Conservation (phyloP, 2,797 vertebrate species). For the Phyllotis vaccarum region DNA sequence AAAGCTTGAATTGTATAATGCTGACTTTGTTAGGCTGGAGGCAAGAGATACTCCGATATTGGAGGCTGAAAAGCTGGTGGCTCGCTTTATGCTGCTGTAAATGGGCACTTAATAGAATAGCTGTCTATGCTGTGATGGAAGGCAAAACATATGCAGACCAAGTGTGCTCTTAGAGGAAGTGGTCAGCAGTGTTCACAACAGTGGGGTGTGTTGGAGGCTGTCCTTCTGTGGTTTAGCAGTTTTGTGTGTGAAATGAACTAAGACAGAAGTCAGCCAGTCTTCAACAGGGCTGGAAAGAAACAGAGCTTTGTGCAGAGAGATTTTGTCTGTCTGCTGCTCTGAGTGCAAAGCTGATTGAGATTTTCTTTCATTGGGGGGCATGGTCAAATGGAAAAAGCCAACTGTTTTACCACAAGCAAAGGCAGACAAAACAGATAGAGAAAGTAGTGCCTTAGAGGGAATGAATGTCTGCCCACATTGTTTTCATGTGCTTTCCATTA, state of each 20-base stretch:
- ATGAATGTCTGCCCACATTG: neutral
- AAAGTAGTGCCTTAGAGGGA: slow-evolving; percentile 1
- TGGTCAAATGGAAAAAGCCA: slow-evolving; percentile 39
- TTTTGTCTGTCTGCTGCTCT: slow-evolving; percentile 13
- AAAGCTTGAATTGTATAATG: neutral
- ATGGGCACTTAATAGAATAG: neutral
- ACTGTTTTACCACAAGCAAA: slow-evolving; percentile 22
- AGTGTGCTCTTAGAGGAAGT: neutral
- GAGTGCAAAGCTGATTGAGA: slow-evolving; percentile 38
- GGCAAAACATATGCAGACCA: neutral
- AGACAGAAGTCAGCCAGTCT: neutral
- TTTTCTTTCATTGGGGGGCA: slow-evolving; percentile 10
- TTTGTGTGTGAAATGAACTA: slow-evolving; percentile 24
- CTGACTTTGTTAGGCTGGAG: neutral
- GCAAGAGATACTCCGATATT: neutral
- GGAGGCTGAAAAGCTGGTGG: neutral
- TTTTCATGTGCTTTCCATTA: slow-evolving; percentile 59
- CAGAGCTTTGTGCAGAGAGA: neutral
- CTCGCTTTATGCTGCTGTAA: neutral
- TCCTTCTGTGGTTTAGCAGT: slow-evolving; percentile 22
- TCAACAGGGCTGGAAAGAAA: slow-evolving; percentile 27
- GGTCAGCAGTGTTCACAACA: neutral
- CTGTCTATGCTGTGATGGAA: neutral
- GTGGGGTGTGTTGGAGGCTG: neutral
- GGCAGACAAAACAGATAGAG: slow-evolving; percentile 21